A percentile compares a stretch with the other conserved stretches of the same genome.
Conservation (phyloP, 1,140 invertebrate species). For the Atta cephalotes region DNA sequence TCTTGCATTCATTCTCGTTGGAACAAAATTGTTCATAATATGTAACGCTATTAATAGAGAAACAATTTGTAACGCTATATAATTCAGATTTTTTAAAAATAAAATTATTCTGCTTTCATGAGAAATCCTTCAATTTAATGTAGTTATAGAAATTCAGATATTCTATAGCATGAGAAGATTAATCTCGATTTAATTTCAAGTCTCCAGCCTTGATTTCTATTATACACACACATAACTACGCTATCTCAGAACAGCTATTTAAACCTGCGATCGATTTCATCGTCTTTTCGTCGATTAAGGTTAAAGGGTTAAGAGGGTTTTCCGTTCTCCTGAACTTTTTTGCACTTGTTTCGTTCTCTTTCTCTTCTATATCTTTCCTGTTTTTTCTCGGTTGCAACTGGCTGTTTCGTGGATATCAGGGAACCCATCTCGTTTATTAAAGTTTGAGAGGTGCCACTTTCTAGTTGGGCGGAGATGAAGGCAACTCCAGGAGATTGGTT, state of each 20-base stretch:
- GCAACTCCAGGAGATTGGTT: conserved; percentile 11
- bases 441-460: conserved; percentile 61
- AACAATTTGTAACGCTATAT: too few species aligned
- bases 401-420: conserved; percentile 22
- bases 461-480: conserved; percentile 37
- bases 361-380: neutral
- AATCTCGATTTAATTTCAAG: conserved; percentile 15
- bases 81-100: too few species aligned
- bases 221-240: neutral
- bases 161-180: neutral
- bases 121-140: neutral
- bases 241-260: conserved; percentile 34
- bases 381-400: conserved; percentile 23
- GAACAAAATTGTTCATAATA: too few species aligned
- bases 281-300: conserved; percentile 22
- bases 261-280: conserved; percentile 48
- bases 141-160: neutral
- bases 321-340: conserved; percentile 23
- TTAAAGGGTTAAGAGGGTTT: conserved; percentile 24
- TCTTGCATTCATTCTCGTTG: too few species aligned
- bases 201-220: conserved; percentile 18
- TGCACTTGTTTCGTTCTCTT: neutral
- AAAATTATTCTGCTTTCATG: too few species aligned
- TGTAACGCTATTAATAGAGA: too few species aligned
- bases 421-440: conserved; percentile 49